Evolutionary conservation across 2,888 invertebrate genomes (phyloP).

Genomic region (Disparrhopalites patrizii): DNA sequence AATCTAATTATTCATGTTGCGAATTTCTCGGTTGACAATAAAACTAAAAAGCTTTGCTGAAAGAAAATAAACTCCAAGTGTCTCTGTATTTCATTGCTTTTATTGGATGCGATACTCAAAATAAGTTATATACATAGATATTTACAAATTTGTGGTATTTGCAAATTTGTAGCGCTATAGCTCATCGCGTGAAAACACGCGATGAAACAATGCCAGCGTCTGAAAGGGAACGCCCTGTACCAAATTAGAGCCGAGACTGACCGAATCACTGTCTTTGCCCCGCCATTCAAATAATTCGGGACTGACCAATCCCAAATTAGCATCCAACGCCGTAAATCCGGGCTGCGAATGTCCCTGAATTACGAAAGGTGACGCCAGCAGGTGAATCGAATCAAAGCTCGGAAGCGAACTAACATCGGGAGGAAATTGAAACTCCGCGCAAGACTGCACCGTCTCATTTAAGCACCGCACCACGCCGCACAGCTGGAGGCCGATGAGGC

Average conservation of each 20-base stretch:
- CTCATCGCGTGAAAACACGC: conserved; percentile 1
- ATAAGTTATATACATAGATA: too few species aligned
- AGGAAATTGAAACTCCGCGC: conserved; percentile 39
- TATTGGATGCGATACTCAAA: too few species aligned
- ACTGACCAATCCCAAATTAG: conserved; percentile 39
- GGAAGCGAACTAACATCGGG: conserved; percentile 20
- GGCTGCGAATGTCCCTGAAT: background rate
- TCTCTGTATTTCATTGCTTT: too few species aligned
- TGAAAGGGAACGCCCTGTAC: background rate
- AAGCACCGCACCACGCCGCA: conserved; percentile 51
- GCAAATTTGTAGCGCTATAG: background rate
- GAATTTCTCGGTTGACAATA: too few species aligned
- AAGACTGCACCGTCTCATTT: conserved; percentile 49
- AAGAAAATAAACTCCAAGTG: too few species aligned
- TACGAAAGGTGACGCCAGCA: conserved; percentile 7
- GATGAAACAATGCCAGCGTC: conserved; percentile 15
- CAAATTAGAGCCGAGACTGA: background rate
- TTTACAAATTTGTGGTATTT: too few species aligned
- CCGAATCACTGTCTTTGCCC: background rate
- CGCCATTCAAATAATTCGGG: conserved; percentile 29
- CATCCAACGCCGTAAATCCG: conserved; percentile 37
- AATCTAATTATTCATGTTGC: too few species aligned
- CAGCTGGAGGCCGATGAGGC: conserved; percentile 45
- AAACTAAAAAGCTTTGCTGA: too few species aligned
- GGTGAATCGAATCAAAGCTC: conserved; percentile 34